Evolutionary conservation across 2,113 vertebrate genomes (phyloP).

Genomic region (Bothrops jararaca): DNA sequence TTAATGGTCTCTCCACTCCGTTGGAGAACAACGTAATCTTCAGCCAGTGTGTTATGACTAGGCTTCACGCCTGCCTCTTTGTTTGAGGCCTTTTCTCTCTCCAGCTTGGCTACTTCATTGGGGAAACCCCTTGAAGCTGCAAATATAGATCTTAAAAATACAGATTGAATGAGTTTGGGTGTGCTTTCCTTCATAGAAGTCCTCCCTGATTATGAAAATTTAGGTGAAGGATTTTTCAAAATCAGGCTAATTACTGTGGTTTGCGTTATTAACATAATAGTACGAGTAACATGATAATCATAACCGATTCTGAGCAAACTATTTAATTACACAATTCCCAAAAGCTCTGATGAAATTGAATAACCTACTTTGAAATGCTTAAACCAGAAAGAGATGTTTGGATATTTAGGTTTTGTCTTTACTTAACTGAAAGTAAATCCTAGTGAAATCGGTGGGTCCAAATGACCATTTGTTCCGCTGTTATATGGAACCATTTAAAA

Average conservation of each 20-base stretch:
- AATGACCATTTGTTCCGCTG: background rate
- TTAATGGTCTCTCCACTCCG: background rate
- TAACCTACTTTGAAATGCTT: slow-evolving; percentile 11
- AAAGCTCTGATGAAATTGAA: background rate
- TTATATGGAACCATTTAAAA: background rate
- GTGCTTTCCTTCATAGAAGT: background rate
- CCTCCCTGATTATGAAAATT: background rate
- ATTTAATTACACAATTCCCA: slow-evolving; percentile 17
- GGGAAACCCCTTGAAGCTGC: background rate
- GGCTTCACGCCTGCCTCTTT: too few species aligned
- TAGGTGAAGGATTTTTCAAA: slow-evolving; percentile 1
- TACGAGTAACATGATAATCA: background rate
- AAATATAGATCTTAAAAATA: background rate
- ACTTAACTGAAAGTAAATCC: background rate
- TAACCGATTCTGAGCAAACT: background rate
- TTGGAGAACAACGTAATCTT: background rate
- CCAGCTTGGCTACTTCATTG: background rate
- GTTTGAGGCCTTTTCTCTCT: background rate
- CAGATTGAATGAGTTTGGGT: background rate
- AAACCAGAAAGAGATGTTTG: slow-evolving; percentile 11
- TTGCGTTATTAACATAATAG: background rate
- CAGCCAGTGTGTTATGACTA: background rate
- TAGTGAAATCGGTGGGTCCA: background rate
- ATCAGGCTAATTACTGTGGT: background rate
- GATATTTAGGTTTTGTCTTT: background rate